Evolutionary conservation across 2,113 vertebrate species (phyloP), one percentile per base, ranked within the genome.

Genomic region (Cochlearius cochlearius): DNA sequence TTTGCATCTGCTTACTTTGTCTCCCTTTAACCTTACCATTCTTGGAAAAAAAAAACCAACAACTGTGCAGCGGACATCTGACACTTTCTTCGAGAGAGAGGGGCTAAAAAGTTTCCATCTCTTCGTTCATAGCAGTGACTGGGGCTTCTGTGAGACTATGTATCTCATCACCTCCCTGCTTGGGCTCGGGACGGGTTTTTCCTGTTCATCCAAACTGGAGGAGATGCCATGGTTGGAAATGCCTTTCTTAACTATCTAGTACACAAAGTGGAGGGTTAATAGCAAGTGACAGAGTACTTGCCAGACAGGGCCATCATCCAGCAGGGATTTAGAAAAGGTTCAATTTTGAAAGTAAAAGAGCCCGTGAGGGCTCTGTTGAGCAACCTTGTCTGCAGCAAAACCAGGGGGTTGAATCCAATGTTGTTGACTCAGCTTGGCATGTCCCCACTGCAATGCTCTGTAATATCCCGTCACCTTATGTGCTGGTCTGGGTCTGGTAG

Each of bases 361-460:
- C 7, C n/a, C 2, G 0, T 5, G 17, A 71, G 23, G 32, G 23
- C 39, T 89, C 20, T 85, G 26, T 47, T 60, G 60, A 74, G 66
- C 68, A 29, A 43, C 29, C 41, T 67, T 41, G 15, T 72, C 56
- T 53, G 15, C 49, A 55, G 47, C 36, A 82, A 64, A 85, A 73
- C 0, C 15, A 74, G 38, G 3, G 10, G 14, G 25, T 5, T 36
- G 38, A 59, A 50, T 63, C 72, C 71, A 67, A 0, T 0, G 0
- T 30, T 49, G 41, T 50, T 55, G 47, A 32, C 64, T 87, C 32
- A 18, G 25, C 26, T 59, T 23, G 62, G 22, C 1, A 0, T 49
- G 59, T 45, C 25, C 38, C 49, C 38, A 4, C n/a, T 17, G 14
- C 62, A 4, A 1, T 20, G 16, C 7, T 49, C 45, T 63, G 63